phyloP scores from a whole-genome alignment of 2,888 invertebrate genomes.

The Apomyelois bistriatella region DNA sequence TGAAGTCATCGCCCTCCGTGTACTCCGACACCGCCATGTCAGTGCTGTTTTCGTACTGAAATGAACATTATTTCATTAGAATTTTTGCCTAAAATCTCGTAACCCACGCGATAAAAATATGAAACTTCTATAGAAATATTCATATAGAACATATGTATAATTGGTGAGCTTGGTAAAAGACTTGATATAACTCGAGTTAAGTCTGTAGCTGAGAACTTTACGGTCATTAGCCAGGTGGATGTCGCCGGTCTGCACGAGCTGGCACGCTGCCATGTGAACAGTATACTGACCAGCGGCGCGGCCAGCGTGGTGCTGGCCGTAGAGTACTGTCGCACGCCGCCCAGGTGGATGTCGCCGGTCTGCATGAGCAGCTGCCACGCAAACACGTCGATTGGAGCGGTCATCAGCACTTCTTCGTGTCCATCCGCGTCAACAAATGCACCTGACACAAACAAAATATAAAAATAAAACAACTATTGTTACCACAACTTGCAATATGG shows the following conservation, averaged over 20 bases:
- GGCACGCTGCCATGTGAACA: too few species aligned
- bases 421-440: conserved; percentile 67
- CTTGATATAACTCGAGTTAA: too few species aligned
- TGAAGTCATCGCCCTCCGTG: conserved; percentile 57
- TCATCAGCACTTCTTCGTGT: conserved; percentile 72
- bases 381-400: conserved; percentile 65
- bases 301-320: conserved; percentile 26
- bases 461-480: too few species aligned
- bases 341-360: conserved; percentile 62
- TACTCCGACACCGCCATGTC: conserved; percentile 53
- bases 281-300: too few species aligned
- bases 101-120: too few species aligned
- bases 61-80: too few species aligned
- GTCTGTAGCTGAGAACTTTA: too few species aligned
- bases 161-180: too few species aligned
- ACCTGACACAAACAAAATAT: conserved; percentile 28
- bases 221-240: conserved; percentile 64
- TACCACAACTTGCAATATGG: too few species aligned
- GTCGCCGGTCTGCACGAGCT: conserved; percentile 67
- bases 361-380: conserved; percentile 73
- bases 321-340: conserved; percentile 42
- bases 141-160: too few species aligned
- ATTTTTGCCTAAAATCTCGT: background rate
- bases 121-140: too few species aligned
- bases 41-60: conserved; percentile 53